Conservation (phyloP, 2,797 vertebrate genomes). For the Urophycis tenuis region DNA sequence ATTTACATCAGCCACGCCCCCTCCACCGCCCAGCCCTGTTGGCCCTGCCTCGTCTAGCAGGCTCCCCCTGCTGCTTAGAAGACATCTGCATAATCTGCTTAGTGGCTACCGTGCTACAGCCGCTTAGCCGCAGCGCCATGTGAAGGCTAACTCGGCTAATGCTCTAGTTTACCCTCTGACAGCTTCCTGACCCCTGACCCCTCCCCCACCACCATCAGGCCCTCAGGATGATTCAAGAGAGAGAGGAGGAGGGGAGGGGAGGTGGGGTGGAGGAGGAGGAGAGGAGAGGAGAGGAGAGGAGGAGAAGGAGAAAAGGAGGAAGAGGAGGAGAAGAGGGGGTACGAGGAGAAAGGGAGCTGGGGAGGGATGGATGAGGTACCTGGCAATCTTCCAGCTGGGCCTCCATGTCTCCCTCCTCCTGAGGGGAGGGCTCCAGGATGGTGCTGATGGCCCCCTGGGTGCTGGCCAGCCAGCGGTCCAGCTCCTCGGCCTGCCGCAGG, state of each 20-base stretch:
- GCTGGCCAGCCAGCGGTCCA: constrained; percentile 80
- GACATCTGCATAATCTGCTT: constrained; percentile 82
- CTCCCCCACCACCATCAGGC: too few species aligned
- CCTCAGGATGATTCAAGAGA: too few species aligned
- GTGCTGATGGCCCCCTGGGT: constrained; percentile 63
- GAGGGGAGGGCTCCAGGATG: constrained; percentile 52
- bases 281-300: background rate
- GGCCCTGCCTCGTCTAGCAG: constrained; percentile 53
- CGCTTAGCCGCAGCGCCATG: constrained; percentile 51
- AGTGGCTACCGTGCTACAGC: constrained; percentile 58
- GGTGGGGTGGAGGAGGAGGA: too few species aligned
- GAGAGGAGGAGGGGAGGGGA: too few species aligned
- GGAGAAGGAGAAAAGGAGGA: background rate
- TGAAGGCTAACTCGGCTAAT: constrained; percentile 57
- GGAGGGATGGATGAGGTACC: constrained; percentile 60
- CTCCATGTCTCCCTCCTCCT: constrained; percentile 80
- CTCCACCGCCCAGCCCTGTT: constrained; percentile 52
- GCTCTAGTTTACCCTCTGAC: constrained; percentile 54
- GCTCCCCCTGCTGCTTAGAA: constrained; percentile 58
- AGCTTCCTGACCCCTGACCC: constrained; percentile 21
- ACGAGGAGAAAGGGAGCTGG: too few species aligned
- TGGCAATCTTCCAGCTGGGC: constrained; percentile 87
- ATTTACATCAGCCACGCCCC: constrained; percentile 61
- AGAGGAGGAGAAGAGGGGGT: constrained; percentile 33
- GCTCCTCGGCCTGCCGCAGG: constrained; percentile 77